Base-by-base conservation (phyloP, 2,888 invertebrate genomes). In the Sphecodes monilicornis region DNA sequence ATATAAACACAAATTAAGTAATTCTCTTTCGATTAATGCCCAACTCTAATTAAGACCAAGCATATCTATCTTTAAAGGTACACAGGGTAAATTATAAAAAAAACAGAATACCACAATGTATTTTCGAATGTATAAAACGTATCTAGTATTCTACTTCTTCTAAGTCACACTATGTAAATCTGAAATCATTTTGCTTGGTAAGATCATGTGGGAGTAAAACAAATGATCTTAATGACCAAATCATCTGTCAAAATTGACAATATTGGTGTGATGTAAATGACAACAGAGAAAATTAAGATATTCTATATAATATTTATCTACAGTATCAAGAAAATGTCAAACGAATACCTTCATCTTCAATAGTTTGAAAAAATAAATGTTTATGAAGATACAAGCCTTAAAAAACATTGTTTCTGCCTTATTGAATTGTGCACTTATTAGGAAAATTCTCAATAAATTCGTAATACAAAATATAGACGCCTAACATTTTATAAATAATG, bases 341-440 rank as follows among this genome's bases (percentile, higher is more conserved):
- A 50, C 32, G 54, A 70, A 50, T 10, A 43, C 26, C 29, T 75
- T 54, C 16, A n/a, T 73, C 8, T 72, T 68, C 22, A 71, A 50
- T 60, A 10, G 13, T 4, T 72, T 57, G 50, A 8, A 50, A 26
- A 41, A 13, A 64, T 39, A 50, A 54, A 68, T 36, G 32, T 77
- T 74, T 64, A 70, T 77, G 75, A 78, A 80, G 26, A 41, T 66
- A 72, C 8, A 87, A 88, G 88, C 88, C 88, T 88, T 87, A 78
- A 68, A 85, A 29, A 41, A 85, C 85, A 83, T 78, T 60, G 76
- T 60, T 60, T 66, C 76, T 84, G 87, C 82, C 83, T 88, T 88
- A 57, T 11, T 13, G 76, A 76, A 82, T 57, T 66, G 50, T 88
- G 79, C 74, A 83, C 78, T 82, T 86, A 82, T 32, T 71, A 26